Percentiles rank a stretch among this genome's conserved stretches.
Evolutionary conservation across 2,888 invertebrate genomes (phyloP).

Genomic region (Cyrtodaria siliqua): DNA sequence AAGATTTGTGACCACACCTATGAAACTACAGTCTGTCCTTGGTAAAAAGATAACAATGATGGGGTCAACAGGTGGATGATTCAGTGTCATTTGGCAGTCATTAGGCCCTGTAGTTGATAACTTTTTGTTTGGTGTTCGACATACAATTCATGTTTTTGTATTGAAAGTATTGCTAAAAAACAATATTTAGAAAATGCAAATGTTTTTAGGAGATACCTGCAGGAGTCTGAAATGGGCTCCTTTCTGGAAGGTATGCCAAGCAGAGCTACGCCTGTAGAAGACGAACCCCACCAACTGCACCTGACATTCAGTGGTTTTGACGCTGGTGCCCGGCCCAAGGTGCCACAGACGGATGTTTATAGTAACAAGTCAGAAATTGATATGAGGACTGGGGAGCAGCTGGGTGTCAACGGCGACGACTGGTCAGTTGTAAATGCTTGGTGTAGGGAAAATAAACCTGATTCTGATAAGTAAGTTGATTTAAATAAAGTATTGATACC

Average conservation of each 20-base stretch:
- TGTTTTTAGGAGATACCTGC: conserved; percentile 28
- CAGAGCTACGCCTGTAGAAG: conserved; percentile 7
- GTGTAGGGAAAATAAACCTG: conserved; percentile 61
- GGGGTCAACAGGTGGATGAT: too few species aligned
- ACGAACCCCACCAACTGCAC: background rate
- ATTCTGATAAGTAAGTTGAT: conserved; percentile 50
- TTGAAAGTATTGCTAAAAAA: too few species aligned
- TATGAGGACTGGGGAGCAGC: conserved; percentile 13
- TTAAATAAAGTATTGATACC: too few species aligned
- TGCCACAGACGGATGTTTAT: background rate
- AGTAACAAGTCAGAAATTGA: background rate
- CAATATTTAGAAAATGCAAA: too few species aligned
- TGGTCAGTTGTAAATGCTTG: conserved; percentile 66
- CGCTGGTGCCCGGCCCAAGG: conserved; percentile 34
- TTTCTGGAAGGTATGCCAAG: conserved; percentile 46
- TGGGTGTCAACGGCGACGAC: conserved; percentile 28
- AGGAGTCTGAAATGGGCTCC: conserved; percentile 46
- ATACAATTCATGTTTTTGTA: too few species aligned
- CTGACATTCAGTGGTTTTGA: conserved; percentile 13
- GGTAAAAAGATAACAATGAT: too few species aligned
- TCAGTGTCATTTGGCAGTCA: too few species aligned
- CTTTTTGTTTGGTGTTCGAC: too few species aligned
- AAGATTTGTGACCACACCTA: too few species aligned
- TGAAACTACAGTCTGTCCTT: too few species aligned
- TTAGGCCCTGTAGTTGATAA: too few species aligned